These are phyloP conservation scores for Eleginops maclovinus DNA, from an alignment of 2,113 vertebrate genomes.

Conservation along the genomic window DNA sequence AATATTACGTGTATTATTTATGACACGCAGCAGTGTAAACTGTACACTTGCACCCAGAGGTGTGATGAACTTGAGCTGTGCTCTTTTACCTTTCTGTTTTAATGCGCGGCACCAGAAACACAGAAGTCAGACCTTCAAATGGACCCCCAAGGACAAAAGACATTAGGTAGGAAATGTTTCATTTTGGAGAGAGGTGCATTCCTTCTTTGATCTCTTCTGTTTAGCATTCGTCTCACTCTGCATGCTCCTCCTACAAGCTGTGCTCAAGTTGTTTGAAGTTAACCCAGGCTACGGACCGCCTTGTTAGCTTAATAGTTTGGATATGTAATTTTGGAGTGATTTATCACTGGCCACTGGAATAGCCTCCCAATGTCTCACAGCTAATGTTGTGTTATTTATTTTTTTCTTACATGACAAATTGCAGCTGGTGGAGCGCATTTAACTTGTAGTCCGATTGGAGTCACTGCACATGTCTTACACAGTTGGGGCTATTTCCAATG, in stretches of 20 bases:
- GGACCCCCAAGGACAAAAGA: constrained; percentile 60
- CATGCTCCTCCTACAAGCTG: constrained; percentile 40
- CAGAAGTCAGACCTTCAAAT: constrained; percentile 46
- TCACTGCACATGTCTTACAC: not conserved
- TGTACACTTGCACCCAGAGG: constrained; percentile 35
- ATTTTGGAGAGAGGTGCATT: constrained; percentile 27
- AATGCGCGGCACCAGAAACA: constrained; percentile 37
- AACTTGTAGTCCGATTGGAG: not conserved
- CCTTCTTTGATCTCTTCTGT: constrained; percentile 44
- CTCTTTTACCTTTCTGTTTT: constrained; percentile 35
- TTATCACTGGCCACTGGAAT: constrained; percentile 51
- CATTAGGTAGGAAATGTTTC: constrained; percentile 55
- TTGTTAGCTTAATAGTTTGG: constrained; percentile 71
- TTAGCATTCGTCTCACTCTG: constrained; percentile 64
- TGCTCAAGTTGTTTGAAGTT: constrained; percentile 66
- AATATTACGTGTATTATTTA: constrained; percentile 54
- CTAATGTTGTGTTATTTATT: constrained; percentile 11
- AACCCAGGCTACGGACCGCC: constrained; percentile 56
- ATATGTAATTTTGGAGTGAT: constrained; percentile 68
- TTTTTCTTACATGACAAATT: constrained; percentile 24
- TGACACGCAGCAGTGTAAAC: constrained; percentile 30
- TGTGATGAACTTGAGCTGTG: constrained; percentile 30
- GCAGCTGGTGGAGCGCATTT: constrained; percentile 12
- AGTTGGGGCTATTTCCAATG: not conserved
- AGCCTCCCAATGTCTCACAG: constrained; percentile 16